Evolutionary conservation across 2,888 invertebrate species (phyloP).

Genomic region (Pollenia amentaria): DNA sequence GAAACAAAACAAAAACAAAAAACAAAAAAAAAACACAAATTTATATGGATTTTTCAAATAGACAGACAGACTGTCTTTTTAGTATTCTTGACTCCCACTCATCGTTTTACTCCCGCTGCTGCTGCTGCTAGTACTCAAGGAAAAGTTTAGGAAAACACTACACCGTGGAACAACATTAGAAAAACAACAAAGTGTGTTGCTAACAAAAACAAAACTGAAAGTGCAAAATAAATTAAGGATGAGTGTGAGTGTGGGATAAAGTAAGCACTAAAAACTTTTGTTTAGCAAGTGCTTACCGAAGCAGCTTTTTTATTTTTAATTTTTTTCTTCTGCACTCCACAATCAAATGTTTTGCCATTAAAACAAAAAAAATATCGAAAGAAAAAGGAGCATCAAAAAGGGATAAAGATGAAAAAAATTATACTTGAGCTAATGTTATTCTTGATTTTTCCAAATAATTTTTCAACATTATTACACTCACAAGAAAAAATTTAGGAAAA

Average conservation of each 20-base stretch:
- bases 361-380: conserved; percentile 50
- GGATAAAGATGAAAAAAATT: conserved; percentile 61
- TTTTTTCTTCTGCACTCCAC: background rate
- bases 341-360: conserved; percentile 69
- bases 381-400: conserved; percentile 65
- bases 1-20: conserved; percentile 71
- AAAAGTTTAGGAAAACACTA: conserved; percentile 68
- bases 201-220: conserved; percentile 71
- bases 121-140: conserved; percentile 41
- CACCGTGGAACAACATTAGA: conserved; percentile 67
- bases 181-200: conserved; percentile 69
- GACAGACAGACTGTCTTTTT: conserved; percentile 1
- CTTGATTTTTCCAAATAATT: conserved; percentile 51
- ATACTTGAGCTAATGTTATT: conserved; percentile 73
- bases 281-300: conserved; percentile 71
- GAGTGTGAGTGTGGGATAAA: conserved; percentile 7
- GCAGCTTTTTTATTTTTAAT: conserved; percentile 57
- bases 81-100: background rate
- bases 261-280: conserved; percentile 71
- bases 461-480: conserved; percentile 30
- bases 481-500: conserved; percentile 49
- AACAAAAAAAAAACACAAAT: conserved; percentile 73
- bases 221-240: conserved; percentile 25
- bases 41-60: conserved; percentile 52
- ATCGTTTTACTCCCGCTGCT: background rate